Conservation (phyloP, 2,888 invertebrate species). For the Encarsia formosa region DNA sequence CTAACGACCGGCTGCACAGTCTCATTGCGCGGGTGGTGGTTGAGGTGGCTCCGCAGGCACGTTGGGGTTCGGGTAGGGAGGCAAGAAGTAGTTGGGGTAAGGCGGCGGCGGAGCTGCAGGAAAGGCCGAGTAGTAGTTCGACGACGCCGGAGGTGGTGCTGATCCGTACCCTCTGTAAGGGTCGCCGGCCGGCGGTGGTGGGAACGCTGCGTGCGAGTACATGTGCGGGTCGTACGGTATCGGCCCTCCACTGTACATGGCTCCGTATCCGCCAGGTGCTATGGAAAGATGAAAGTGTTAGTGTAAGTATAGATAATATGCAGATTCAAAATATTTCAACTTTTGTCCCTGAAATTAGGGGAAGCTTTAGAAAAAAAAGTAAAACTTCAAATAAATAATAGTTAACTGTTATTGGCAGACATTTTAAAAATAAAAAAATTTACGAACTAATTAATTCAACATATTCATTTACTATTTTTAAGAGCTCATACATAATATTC, state of each 20-base stretch:
- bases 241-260: too few relatives aligned
- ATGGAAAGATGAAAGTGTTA: too few relatives aligned
- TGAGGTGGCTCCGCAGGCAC: conserved; percentile 49
- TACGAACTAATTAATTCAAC: too few relatives aligned
- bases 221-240: conserved; percentile 48
- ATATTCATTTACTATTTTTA: too few relatives aligned
- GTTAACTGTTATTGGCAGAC: too few relatives aligned
- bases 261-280: conserved; percentile 46
- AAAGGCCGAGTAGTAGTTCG: conserved; percentile 49
- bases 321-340: too few relatives aligned
- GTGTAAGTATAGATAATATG: too few relatives aligned
- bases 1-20: conserved; percentile 5
- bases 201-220: conserved; percentile 49
- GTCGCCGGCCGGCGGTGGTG: conserved; percentile 45
- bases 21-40: conserved; percentile 47
- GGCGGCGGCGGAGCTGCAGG: conserved; percentile 53
- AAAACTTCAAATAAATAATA: too few relatives aligned
- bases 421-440: too few relatives aligned
- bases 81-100: conserved; percentile 57
- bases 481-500: too few relatives aligned
- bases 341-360: too few relatives aligned
- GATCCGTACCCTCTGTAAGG: conserved; percentile 47
- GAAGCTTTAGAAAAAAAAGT: too few relatives aligned
- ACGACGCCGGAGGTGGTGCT: conserved; percentile 36
- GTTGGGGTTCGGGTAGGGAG: conserved; percentile 54